Percentiles rank a stretch among this genome's conserved stretches.
phyloP scores from a whole-genome alignment of 2,113 vertebrate species.

The Coptodon bakossiorum region DNA sequence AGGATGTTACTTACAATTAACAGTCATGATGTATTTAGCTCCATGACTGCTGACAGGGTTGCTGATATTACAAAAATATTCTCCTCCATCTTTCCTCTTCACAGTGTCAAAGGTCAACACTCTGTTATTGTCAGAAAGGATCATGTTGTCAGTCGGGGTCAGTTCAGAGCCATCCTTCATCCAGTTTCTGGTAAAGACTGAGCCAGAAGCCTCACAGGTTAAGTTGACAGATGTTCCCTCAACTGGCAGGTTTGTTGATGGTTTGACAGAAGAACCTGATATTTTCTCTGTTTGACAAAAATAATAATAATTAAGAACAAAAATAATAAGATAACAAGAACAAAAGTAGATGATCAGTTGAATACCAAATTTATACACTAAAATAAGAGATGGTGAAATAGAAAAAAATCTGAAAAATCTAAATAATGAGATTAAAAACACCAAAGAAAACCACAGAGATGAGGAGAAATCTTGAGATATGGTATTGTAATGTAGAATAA shows the following conservation, averaged over 20 bases:
- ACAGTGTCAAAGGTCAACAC: constrained; percentile 20
- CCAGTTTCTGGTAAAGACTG: not conserved
- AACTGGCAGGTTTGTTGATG: not conserved
- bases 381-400: not conserved
- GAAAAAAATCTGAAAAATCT: not conserved
- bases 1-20: constrained; percentile 33
- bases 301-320: not conserved
- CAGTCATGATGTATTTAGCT: not conserved
- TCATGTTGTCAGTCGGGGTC: not conserved
- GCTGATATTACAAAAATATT: constrained; percentile 22
- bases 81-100: constrained; percentile 8
- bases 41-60: not conserved
- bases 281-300: constrained; percentile 4
- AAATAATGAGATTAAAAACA: accelerated
- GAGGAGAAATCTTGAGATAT: not conserved
- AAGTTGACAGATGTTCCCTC: not conserved
- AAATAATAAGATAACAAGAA: too few species aligned
- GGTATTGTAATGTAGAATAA: not conserved
- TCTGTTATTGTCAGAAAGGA: not conserved
- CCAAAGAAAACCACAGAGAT: accelerated
- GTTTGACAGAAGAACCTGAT: not conserved
- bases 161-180: not conserved
- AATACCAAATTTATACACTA: not conserved
- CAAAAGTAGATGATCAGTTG: not conserved
- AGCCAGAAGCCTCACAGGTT: constrained; percentile 3